These are phyloP conservation scores for Ursus arctos DNA, from an alignment of 2,113 vertebrate species.

Conservation along the genomic window DNA sequence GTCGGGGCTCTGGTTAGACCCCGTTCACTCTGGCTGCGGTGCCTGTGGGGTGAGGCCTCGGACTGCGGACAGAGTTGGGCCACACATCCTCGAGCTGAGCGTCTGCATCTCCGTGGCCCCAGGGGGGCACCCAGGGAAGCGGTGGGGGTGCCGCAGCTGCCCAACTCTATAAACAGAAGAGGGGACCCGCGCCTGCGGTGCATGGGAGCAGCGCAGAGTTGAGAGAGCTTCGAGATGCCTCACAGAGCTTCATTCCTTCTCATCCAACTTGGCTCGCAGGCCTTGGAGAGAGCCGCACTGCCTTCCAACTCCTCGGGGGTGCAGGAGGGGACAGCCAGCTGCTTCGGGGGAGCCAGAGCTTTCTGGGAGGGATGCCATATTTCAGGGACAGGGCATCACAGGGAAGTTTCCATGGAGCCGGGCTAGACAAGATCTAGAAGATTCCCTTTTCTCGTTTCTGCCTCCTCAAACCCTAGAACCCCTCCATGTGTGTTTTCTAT, in stretches of 20 bases:
- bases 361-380: background rate
- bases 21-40: accelerated
- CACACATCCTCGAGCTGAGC: background rate
- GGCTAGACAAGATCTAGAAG: background rate
- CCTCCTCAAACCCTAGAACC: background rate
- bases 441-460: background rate
- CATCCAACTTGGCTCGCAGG: background rate
- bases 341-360: background rate
- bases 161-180: background rate
- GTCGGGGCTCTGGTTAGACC: accelerated
- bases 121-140: background rate
- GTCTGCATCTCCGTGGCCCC: background rate
- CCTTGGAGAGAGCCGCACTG: background rate
- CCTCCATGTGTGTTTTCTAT: background rate
- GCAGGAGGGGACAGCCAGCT: background rate
- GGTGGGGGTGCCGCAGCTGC: background rate
- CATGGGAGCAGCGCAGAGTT: background rate
- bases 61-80: background rate
- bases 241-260: slow-evolving; percentile 20
- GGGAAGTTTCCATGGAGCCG: accelerated
- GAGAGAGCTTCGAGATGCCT: background rate
- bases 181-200: background rate
- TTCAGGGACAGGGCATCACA: background rate
- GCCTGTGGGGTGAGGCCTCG: background rate
- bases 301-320: background rate